phyloP scores from a whole-genome alignment of 1,140 invertebrate genomes.

The Adoxophyes honmai region DNA sequence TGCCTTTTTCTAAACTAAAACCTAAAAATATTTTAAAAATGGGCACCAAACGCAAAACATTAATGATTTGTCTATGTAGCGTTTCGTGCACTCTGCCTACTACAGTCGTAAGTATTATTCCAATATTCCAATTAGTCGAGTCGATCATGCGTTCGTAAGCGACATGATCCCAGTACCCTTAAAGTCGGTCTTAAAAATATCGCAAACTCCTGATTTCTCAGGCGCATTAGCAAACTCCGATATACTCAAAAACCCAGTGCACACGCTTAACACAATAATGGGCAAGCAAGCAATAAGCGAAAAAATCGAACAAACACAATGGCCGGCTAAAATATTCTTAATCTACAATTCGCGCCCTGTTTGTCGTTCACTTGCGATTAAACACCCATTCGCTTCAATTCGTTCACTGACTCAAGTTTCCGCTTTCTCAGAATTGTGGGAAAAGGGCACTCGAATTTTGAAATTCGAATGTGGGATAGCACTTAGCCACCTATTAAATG shows the following conservation, averaged over 20 bases:
- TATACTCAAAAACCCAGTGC: constrained; percentile 16
- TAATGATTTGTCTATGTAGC: too few relatives aligned
- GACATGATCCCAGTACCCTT: too few relatives aligned
- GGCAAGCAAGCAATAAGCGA: constrained; percentile 40
- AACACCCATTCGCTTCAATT: constrained; percentile 41
- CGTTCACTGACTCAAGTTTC: constrained; percentile 33
- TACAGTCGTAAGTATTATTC: too few relatives aligned
- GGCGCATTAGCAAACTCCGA: constrained; percentile 28
- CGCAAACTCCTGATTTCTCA: too few relatives aligned
- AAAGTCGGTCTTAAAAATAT: too few relatives aligned
- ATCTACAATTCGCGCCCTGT: constrained; percentile 50
- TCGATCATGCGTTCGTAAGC: too few relatives aligned
- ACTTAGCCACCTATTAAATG: constrained; percentile 20
- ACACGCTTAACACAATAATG: constrained; percentile 38
- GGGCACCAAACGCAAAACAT: too few relatives aligned
- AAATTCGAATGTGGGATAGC: constrained; percentile 56
- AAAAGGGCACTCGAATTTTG: constrained; percentile 58
- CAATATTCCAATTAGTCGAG: too few relatives aligned
- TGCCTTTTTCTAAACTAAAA: too few relatives aligned
- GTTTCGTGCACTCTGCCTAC: too few relatives aligned
- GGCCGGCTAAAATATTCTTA: constrained; percentile 56
- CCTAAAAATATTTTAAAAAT: too few relatives aligned
- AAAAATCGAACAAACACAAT: constrained; percentile 48
- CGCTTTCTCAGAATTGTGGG: constrained; percentile 61
- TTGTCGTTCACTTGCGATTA: constrained; percentile 51